Base-by-base conservation (phyloP, 2,797 vertebrate species). In the Alectoris magna region DNA sequence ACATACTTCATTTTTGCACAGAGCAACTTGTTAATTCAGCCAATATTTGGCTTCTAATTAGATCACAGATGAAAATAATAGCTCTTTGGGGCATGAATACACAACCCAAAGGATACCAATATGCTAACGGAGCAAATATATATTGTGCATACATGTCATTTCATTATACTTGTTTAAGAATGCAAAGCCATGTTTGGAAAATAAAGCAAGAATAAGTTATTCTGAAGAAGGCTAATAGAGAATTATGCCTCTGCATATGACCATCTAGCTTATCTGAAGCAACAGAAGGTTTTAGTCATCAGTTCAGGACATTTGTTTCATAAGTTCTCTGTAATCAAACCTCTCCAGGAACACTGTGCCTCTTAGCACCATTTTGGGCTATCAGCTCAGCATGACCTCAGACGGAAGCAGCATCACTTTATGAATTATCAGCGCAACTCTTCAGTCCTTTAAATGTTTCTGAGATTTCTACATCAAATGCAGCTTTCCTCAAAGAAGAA, bases 121-220 rank as follows among this genome's bases (percentile, higher is more conserved):
- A 55, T 27, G 36, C 63, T 59, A 78, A 83, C 36, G n/a, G 29
- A 86, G 38, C 41, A 59, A 69, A 27, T 27, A 38, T 10, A 8
- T 71, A 38, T 41, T 83, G 70, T 17, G 48, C 43, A 68, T 48
- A 71, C 18, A 31, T 11, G 31, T 34, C 2, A 66, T 74, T 89
- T 85, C 58, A 75, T 24, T 11, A 3, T 39, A 49, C 24, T 81
- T 78, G 24, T 58, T 90, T 77, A 87, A 80, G 74, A 90, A 87
- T 14, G 29, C 60, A 94, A 82, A 88, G 48, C 78, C 18, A 68
- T 68, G 29, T 82, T 94, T 27, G 88, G 68, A 91, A 87, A 94
- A 60, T 44, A 89, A 87, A 76, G 53, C n/a, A 67, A 72, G 27
- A 90, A 8, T 41, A 70, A 93, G 44, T 88, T 79, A 79, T 31